Evolutionary conservation across 1,140 invertebrate species (phyloP).

Genomic region (Xylocopa sonorina): DNA sequence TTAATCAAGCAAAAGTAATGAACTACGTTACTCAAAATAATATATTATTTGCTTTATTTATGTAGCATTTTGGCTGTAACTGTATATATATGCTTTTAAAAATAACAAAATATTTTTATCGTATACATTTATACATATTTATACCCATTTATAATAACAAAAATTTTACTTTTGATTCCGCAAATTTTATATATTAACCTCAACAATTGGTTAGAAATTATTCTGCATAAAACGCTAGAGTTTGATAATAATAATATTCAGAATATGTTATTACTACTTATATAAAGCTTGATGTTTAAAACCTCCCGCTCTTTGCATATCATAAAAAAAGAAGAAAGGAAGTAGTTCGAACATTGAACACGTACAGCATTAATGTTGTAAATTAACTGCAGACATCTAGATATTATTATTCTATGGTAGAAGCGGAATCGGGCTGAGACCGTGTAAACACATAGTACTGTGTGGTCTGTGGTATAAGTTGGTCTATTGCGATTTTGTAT

Average conservation of each 20-base stretch:
- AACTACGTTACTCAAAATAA: slow-evolving; percentile 16
- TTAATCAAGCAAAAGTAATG: background rate
- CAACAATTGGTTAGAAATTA: background rate
- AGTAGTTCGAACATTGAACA: background rate
- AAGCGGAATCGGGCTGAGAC: background rate
- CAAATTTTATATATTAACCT: background rate
- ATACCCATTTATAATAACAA: background rate
- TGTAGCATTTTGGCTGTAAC: background rate
- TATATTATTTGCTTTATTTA: background rate
- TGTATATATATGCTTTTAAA: background rate
- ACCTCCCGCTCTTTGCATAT: background rate
- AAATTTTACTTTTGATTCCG: background rate
- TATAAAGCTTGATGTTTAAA: too few relatives aligned
- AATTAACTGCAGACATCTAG: slow-evolving; percentile 2
- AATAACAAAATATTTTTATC: background rate
- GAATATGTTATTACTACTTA: too few relatives aligned
- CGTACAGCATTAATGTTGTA: background rate
- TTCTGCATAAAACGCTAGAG: background rate
- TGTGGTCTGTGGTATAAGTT: too few relatives aligned
- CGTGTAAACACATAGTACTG: too few relatives aligned
- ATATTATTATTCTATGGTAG: background rate
- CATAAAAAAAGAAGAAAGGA: background rate
- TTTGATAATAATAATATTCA: background rate
- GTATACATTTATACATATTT: too few relatives aligned
- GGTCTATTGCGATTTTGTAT: slow-evolving; percentile 8